A percentile compares a stretch with the other conserved stretches of the same genome.
phyloP scores from a whole-genome alignment of 2,113 vertebrate species.

The Lepus americanus region DNA sequence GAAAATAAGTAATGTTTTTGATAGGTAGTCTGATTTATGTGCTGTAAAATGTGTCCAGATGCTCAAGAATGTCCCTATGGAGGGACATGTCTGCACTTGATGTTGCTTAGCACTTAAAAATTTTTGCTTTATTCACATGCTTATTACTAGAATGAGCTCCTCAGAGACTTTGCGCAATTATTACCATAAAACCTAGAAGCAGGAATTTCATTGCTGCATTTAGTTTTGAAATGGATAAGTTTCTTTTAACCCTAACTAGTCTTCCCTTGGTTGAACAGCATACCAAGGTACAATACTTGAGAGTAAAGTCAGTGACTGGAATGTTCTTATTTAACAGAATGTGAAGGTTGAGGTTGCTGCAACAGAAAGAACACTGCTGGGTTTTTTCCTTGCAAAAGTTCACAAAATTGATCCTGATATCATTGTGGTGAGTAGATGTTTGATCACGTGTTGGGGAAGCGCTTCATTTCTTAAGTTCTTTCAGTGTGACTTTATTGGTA shows the following conservation, averaged over 20 bases:
- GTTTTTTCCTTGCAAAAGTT: slow-evolving; percentile 97
- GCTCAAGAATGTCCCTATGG: slow-evolving; percentile 40
- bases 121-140: slow-evolving; percentile 61
- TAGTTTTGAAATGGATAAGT: slow-evolving; percentile 59
- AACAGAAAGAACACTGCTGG: slow-evolving; percentile 95
- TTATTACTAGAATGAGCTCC: slow-evolving; percentile 64
- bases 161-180: slow-evolving; percentile 61
- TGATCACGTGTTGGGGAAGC: not conserved
- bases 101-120: slow-evolving; percentile 56
- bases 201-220: slow-evolving; percentile 58
- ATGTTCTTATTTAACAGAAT: slow-evolving; percentile 90
- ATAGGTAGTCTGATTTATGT: slow-evolving; percentile 51
- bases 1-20: slow-evolving; percentile 57
- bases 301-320: slow-evolving; percentile 63
- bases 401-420: slow-evolving; percentile 98
- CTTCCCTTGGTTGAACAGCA: slow-evolving; percentile 34
- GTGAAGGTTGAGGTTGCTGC: slow-evolving; percentile 95
- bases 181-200: slow-evolving; percentile 55
- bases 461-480: slow-evolving; percentile 62
- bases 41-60: slow-evolving; percentile 51
- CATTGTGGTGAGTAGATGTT: slow-evolving; percentile 94
- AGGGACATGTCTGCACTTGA: slow-evolving; percentile 59
- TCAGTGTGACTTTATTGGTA: slow-evolving; percentile 43
- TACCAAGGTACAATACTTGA: slow-evolving; percentile 10
- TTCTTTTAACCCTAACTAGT: slow-evolving; percentile 64